Evolutionary conservation across 1,140 invertebrate species (phyloP), one percentile per base, ranked within the genome.

Genomic region (Philotrypesis tridentata): DNA sequence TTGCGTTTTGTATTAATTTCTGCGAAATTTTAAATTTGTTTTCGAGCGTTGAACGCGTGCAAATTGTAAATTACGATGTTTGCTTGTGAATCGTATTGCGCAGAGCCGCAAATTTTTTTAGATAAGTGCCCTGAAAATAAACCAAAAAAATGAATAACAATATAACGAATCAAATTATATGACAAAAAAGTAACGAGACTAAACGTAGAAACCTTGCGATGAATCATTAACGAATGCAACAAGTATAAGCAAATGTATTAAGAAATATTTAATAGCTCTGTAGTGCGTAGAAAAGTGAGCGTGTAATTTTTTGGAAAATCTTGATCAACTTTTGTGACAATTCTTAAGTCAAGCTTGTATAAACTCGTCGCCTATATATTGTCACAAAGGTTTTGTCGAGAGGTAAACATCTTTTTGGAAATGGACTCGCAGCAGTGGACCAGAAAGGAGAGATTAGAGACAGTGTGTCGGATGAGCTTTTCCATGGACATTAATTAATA

Each of bases 61-160:
- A 80, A 85, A 82, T 29, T 82, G 79, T 82, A 80, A 37, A 82
- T 83, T 82, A 37, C 33, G 33, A 37, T 37, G 33, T 9, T 37
- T 5, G 33, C 33, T 37, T 7, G 8, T 17, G 17, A 48, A 55
- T 55, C 29, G 2, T 29, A 4, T 8, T 14, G 8, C 12, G 40
- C 12, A 14, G 5, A 11, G 7, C 12, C 1, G 1, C 12, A 11
- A 1, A 55, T n/a, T n/a, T 55, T 21, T 55, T 43, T 11, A 55
- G 4, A n/a, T 55, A n/a, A 55, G 6, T 7, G 17, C 7, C 21
- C 21, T 5, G 48, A 55, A 55, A 55, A 55, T n/a, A 21, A 17
- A 48, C 12, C 43, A 21, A 21, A 17, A 55, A 21, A 55, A 21
- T 37, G 9, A 23, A 37, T 23, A 55, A 84, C 80, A 84, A 83